Evolutionary conservation across 2,797 vertebrate genomes (phyloP).

Genomic region (Mormyrus proboscirostris): DNA sequence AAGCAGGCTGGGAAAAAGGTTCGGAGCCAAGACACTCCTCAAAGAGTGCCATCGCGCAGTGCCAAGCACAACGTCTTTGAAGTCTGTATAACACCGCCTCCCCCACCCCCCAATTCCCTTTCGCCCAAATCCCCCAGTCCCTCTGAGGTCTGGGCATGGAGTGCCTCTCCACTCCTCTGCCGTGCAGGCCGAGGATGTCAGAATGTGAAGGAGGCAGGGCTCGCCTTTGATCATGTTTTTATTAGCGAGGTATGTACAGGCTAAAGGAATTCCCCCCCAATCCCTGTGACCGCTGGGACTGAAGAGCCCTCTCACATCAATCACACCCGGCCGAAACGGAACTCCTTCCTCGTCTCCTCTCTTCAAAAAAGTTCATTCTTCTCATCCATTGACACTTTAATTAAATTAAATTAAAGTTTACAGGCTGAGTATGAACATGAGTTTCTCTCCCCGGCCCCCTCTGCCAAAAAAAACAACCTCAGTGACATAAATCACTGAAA

Average conservation of each 20-base stretch:
- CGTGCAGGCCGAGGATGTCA: slow-evolving; percentile 34
- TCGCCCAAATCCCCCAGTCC: not conserved
- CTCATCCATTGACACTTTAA: slow-evolving; percentile 20
- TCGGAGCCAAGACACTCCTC: not conserved
- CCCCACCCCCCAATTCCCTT: not conserved
- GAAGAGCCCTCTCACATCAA: not conserved
- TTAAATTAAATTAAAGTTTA: slow-evolving; percentile 9
- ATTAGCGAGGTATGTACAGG: slow-evolving; percentile 70
- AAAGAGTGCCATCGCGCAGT: not conserved
- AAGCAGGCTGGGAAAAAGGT: not conserved
- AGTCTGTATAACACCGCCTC: not conserved
- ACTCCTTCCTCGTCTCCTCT: not conserved
- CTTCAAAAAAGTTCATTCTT: slow-evolving; percentile 7
- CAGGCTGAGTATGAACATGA: not conserved
- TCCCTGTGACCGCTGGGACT: not conserved
- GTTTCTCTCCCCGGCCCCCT: too few relatives aligned
- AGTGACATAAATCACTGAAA: not conserved
- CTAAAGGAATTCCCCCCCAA: slow-evolving; percentile 34
- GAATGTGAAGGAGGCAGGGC: slow-evolving; percentile 24
- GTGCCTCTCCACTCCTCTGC: slow-evolving; percentile 43
- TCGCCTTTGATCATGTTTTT: slow-evolving; percentile 63
- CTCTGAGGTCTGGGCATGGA: not conserved
- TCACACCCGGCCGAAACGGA: not conserved
- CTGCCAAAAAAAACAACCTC: not conserved
- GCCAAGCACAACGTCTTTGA: slow-evolving; percentile 14